These are phyloP conservation scores for Microchrysa polita DNA, from an alignment of 2,888 invertebrate species.

Conservation along the genomic window DNA sequence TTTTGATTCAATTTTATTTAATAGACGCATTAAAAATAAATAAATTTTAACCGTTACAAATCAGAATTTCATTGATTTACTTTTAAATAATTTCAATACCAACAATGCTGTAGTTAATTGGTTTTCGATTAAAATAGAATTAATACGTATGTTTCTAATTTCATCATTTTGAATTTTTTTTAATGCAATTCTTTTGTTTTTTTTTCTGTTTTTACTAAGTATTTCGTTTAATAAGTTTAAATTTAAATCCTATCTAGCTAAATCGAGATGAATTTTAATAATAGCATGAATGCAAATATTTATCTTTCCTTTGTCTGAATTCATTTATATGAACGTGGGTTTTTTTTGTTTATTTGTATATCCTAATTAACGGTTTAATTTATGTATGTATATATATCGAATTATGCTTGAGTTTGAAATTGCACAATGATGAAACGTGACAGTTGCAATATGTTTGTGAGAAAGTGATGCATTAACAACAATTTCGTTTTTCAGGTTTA, in stretches of 20 bases:
- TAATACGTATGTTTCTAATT: not conserved
- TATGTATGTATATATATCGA: too few relatives aligned
- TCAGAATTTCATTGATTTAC: constrained; percentile 21
- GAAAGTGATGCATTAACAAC: not conserved
- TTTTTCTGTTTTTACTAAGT: not conserved
- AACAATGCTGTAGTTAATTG: constrained; percentile 4
- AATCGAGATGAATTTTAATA: constrained; percentile 30
- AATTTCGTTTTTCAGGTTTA: too few relatives aligned
- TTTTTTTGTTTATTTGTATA: not conserved
- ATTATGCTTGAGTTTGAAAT: not conserved
- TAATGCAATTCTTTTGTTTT: too few relatives aligned
- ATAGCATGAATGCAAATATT: too few relatives aligned
- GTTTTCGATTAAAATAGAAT: not conserved
- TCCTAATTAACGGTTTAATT: not conserved
- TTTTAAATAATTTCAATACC: constrained; percentile 14
- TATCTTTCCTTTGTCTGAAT: not conserved
- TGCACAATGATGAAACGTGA: constrained; percentile 13
- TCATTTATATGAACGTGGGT: not conserved
- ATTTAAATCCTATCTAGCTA: constrained; percentile 38
- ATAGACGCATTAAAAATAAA: constrained; percentile 30
- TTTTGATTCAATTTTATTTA: constrained; percentile 5
- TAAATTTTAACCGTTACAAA: constrained; percentile 16
- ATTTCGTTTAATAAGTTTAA: not conserved
- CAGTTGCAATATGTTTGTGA: not conserved
- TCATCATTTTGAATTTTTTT: too few relatives aligned